Evolutionary conservation across 2,113 vertebrate genomes (phyloP).

Genomic region (Hassar affinis): DNA sequence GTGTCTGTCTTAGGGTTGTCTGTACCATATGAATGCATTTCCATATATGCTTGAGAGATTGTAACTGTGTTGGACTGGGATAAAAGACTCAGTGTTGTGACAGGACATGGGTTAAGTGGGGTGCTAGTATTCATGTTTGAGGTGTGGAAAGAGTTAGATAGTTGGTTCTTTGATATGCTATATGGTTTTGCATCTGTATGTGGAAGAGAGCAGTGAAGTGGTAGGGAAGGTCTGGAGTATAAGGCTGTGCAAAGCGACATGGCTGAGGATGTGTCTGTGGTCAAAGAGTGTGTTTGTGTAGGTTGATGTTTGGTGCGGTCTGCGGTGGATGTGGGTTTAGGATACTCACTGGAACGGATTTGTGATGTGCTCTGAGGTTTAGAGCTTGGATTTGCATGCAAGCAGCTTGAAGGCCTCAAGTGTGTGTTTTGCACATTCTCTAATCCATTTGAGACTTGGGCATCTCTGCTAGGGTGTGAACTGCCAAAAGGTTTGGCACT

Average conservation of each 20-base stretch:
- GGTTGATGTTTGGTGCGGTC: slow-evolving; percentile 7
- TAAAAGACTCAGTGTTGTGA: slow-evolving; percentile 23
- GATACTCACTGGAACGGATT: slow-evolving; percentile 37
- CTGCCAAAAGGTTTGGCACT: slow-evolving; percentile 18
- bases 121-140: slow-evolving; percentile 24
- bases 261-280: background rate
- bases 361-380: slow-evolving; percentile 41
- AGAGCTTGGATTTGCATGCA: slow-evolving; percentile 29
- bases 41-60: slow-evolving; percentile 28
- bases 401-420: slow-evolving; percentile 25
- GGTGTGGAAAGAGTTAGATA: slow-evolving; percentile 3
- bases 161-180: slow-evolving; percentile 20
- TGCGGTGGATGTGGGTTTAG: slow-evolving; percentile 26
- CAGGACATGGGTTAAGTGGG: slow-evolving; percentile 8
- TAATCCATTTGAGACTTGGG: slow-evolving; percentile 38
- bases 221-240: slow-evolving; percentile 13
- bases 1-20: slow-evolving; percentile 3
- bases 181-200: slow-evolving; percentile 6
- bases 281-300: slow-evolving; percentile 12
- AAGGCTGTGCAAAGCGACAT: slow-evolving; percentile 14
- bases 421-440: slow-evolving; percentile 40
- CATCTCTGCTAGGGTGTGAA: slow-evolving; percentile 25
- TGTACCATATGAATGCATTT: slow-evolving; percentile 20
- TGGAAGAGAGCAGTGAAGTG: slow-evolving; percentile 28
- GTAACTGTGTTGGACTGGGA: slow-evolving; percentile 34